A percentile compares a stretch with the other conserved stretches of the same genome.
Conservation (phyloP, 2,113 vertebrate genomes). For the Boulengeromyrus knoepffleri region DNA sequence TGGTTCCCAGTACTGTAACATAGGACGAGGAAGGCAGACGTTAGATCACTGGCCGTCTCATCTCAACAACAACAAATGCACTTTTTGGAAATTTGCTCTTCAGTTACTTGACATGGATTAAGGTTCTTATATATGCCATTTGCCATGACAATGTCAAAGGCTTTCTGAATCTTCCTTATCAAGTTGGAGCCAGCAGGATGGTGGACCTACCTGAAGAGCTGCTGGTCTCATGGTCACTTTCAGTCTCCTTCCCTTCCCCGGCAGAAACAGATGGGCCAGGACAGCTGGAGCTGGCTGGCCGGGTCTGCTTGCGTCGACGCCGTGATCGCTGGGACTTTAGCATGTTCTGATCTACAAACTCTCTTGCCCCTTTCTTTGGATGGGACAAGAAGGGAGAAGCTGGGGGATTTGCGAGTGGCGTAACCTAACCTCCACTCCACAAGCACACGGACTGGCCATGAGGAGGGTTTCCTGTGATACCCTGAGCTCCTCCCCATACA, state of each 20-base stretch:
- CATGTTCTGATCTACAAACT: slow-evolving; percentile 86
- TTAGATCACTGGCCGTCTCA: too few relatives aligned
- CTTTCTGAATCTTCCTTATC: background rate
- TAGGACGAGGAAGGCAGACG: too few relatives aligned
- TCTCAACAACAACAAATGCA: too few relatives aligned
- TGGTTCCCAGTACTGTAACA: background rate
- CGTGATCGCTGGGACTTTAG: slow-evolving; percentile 76
- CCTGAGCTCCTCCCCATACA: background rate
- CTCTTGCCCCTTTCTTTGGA: slow-evolving; percentile 90
- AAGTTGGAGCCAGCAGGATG: background rate
- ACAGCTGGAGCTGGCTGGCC: slow-evolving; percentile 62
- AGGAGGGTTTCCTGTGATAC: background rate
- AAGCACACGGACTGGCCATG: background rate
- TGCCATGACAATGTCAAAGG: background rate
- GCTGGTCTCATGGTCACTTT: slow-evolving; percentile 90
- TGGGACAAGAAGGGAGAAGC: background rate
- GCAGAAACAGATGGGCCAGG: slow-evolving; percentile 58
- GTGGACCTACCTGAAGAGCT: slow-evolving; percentile 81
- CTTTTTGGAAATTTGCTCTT: background rate
- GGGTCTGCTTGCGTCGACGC: slow-evolving; percentile 67
- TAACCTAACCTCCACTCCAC: background rate
- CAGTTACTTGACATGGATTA: background rate
- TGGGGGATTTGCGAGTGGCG: background rate
- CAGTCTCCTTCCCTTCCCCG: slow-evolving; percentile 74
- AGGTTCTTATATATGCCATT: background rate